Conservation (phyloP, 1,140 invertebrate genomes). For the Neomicropteryx cornuta region DNA sequence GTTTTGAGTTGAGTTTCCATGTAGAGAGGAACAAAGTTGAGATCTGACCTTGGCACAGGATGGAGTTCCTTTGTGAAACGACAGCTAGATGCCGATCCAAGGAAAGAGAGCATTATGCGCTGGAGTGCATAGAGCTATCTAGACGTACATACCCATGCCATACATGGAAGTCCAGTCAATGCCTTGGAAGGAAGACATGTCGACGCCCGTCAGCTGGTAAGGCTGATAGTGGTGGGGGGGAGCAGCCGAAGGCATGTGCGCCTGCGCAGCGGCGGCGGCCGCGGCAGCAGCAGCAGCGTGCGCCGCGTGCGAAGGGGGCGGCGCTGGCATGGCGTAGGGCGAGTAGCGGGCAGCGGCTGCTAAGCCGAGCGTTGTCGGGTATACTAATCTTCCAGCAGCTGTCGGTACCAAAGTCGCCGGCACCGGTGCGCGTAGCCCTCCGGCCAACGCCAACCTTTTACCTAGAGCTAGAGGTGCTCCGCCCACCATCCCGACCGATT, state of each 20-base stretch:
- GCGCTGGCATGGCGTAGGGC: constrained; percentile 53
- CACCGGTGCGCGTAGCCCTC: constrained; percentile 15
- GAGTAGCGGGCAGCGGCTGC: constrained; percentile 58
- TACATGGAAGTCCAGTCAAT: constrained; percentile 85
- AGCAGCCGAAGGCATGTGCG: constrained; percentile 43
- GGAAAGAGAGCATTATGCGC: too few species aligned
- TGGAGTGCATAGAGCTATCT: too few species aligned
- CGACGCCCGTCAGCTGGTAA: constrained; percentile 75
- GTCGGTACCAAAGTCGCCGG: constrained; percentile 19
- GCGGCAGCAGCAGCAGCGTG: constrained; percentile 36
- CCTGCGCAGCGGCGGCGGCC: constrained; percentile 39
- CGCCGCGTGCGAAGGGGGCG: constrained; percentile 41
- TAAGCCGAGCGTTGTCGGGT: constrained; percentile 22
- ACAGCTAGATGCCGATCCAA: too few species aligned
- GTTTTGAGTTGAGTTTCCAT: too few species aligned
- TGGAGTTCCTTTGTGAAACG: too few species aligned
- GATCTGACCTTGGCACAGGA: too few species aligned
- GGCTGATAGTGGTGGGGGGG: constrained; percentile 65
- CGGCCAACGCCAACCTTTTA: constrained; percentile 31
- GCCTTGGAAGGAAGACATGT: constrained; percentile 84
- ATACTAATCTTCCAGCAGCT: constrained; percentile 33
- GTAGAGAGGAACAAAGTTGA: too few species aligned
- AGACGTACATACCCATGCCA: constrained; percentile 84
- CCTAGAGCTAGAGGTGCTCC: constrained; percentile 28
- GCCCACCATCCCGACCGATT: constrained; percentile 56